Conservation (phyloP, 2,113 vertebrate species). For the Anarrhichthys ocellatus region DNA sequence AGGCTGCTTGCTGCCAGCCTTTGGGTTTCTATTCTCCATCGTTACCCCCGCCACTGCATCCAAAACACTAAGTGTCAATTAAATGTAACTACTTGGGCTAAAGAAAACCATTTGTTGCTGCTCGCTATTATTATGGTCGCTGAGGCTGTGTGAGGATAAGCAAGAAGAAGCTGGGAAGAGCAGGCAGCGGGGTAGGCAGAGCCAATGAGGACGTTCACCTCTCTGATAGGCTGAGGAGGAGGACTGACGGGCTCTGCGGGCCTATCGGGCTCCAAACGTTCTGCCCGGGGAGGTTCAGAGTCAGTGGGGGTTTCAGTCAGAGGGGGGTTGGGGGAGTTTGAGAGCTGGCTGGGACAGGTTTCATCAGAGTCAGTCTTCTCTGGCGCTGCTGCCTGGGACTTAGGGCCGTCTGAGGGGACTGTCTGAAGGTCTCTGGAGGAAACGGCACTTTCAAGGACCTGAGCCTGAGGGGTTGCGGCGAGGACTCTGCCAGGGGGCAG, state of each 20-base stretch:
- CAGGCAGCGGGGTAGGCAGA: constrained; percentile 57
- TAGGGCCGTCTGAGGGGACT: constrained; percentile 31
- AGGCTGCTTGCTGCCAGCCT: constrained; percentile 16
- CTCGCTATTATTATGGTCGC: constrained; percentile 7
- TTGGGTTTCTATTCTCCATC: constrained; percentile 32
- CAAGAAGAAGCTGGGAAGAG: constrained; percentile 67
- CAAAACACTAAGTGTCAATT: not conserved
- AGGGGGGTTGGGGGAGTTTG: constrained; percentile 21
- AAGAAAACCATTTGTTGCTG: constrained; percentile 7
- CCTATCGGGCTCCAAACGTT: constrained; percentile 58
- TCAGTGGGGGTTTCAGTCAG: constrained; percentile 56
- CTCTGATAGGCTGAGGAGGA: constrained; percentile 84
- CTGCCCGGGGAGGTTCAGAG: constrained; percentile 54
- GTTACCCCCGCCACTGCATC: not conserved
- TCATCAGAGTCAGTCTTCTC: constrained; percentile 52
- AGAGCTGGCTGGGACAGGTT: constrained; percentile 6
- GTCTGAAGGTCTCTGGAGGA: constrained; percentile 30
- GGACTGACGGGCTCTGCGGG: constrained; percentile 45
- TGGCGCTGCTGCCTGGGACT: constrained; percentile 39
- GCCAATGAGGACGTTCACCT: constrained; percentile 86
- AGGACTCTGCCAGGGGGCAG: constrained; percentile 62
- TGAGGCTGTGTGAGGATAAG: constrained; percentile 60
- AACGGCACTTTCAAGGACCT: constrained; percentile 47
- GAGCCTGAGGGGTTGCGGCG: constrained; percentile 52
- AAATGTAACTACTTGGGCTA: not conserved